phyloP scores from a whole-genome alignment of 2,113 vertebrate species.

The Mohoua ochrocephala region DNA sequence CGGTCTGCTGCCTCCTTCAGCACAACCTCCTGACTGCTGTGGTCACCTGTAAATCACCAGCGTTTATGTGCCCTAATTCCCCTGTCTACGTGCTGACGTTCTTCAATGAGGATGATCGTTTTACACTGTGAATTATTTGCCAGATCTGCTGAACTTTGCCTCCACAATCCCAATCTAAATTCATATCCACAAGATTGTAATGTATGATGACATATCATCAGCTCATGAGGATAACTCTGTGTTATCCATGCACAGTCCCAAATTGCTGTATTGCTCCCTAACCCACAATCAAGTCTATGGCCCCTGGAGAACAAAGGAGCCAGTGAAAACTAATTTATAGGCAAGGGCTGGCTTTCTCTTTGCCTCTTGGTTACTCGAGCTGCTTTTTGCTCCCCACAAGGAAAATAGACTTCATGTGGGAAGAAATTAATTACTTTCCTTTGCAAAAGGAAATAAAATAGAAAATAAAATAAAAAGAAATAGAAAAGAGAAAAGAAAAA shows the following conservation, averaged over 20 bases:
- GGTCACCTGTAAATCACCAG: conserved; percentile 2
- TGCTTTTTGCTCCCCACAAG: not conserved
- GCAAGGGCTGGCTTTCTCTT: not conserved
- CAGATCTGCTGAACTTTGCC: not conserved
- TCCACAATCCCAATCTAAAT: not conserved
- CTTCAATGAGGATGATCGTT: not conserved
- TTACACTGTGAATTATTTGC: conserved; percentile 10
- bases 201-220: not conserved
- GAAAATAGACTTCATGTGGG: not conserved
- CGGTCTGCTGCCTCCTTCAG: not conserved
- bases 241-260: conserved; percentile 24
- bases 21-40: not conserved
- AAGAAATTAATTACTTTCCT: not conserved
- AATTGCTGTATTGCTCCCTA: conserved; percentile 19
- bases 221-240: not conserved
- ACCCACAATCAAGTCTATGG: not conserved
- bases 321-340: conserved; percentile 14
- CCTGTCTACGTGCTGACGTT: accelerated
- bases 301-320: not conserved
- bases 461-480: accelerated
- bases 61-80: conserved; percentile 17
- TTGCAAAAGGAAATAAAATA: not conserved
- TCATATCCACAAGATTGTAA: not conserved
- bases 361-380: not conserved
- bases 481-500: no score